Evolutionary conservation across 2,888 invertebrate species (phyloP).

Genomic region (Harpalus rubripes): DNA sequence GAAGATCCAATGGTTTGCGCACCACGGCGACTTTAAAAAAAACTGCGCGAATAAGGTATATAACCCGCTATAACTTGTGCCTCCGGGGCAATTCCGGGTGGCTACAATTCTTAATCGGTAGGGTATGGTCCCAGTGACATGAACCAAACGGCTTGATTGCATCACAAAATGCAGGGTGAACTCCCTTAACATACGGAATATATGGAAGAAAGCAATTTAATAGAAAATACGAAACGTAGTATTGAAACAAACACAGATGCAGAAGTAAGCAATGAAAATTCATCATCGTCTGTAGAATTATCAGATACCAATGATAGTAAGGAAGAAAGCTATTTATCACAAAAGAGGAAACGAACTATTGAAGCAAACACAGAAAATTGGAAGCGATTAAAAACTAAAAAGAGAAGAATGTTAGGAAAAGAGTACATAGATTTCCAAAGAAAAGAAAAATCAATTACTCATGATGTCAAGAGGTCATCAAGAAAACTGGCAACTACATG

Average conservation of each 20-base stretch:
- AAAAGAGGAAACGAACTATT: slow-evolving; percentile 1
- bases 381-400: slow-evolving; percentile 55
- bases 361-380: slow-evolving; percentile 11
- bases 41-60: too few relatives aligned
- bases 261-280: not conserved
- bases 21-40: too few relatives aligned
- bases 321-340: not conserved
- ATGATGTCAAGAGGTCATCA: slow-evolving; percentile 51
- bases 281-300: slow-evolving; percentile 5
- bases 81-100: too few relatives aligned
- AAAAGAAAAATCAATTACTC: slow-evolving; percentile 64
- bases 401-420: slow-evolving; percentile 68
- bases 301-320: slow-evolving; percentile 14
- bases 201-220: slow-evolving; percentile 11
- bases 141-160: too few relatives aligned
- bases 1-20: too few relatives aligned
- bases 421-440: slow-evolving; percentile 67
- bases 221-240: not conserved
- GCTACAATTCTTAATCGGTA: too few relatives aligned
- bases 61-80: too few relatives aligned
- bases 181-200: too few relatives aligned
- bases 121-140: too few relatives aligned
- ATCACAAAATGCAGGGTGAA: too few relatives aligned
- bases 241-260: not conserved
- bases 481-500: slow-evolving; percentile 15